These are phyloP conservation scores for Colius striatus DNA, from an alignment of 2,113 vertebrate species.

Conservation along the genomic window DNA sequence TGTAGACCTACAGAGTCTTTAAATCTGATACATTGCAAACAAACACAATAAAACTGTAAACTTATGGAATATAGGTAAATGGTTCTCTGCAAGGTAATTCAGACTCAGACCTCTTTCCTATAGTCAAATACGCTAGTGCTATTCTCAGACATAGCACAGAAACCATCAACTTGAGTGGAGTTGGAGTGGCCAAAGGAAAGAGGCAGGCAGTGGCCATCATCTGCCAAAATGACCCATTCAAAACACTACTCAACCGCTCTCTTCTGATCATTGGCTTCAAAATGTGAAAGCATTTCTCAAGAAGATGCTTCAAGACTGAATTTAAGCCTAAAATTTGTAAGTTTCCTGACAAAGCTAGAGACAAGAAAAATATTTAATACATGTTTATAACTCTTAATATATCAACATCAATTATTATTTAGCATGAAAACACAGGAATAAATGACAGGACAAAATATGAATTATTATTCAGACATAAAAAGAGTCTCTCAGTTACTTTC, in stretches of 20 bases:
- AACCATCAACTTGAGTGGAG: neutral
- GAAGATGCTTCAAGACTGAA: neutral
- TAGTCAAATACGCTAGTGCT: neutral
- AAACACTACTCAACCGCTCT: neutral
- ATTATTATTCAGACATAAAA: neutral
- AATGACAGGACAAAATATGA: neutral
- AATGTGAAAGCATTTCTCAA: neutral
- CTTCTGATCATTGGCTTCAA: neutral
- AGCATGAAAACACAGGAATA: neutral
- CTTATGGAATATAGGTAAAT: neutral
- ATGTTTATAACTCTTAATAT: neutral
- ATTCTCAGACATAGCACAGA: neutral
- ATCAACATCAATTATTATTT: neutral
- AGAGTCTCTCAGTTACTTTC: neutral
- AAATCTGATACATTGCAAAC: slow-evolving; percentile 80
- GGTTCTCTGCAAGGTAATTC: neutral
- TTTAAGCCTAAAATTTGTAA: neutral
- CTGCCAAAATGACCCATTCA: neutral
- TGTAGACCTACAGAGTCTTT: slow-evolving; percentile 87
- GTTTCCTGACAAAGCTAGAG: neutral
- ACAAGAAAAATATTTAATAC: neutral
- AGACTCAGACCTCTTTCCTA: neutral
- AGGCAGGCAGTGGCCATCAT: neutral
- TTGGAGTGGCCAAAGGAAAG: neutral
- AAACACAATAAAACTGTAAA: slow-evolving; percentile 3